phyloP scores from a whole-genome alignment of 2,113 vertebrate genomes.

The Dryoscopus gambensis region DNA sequence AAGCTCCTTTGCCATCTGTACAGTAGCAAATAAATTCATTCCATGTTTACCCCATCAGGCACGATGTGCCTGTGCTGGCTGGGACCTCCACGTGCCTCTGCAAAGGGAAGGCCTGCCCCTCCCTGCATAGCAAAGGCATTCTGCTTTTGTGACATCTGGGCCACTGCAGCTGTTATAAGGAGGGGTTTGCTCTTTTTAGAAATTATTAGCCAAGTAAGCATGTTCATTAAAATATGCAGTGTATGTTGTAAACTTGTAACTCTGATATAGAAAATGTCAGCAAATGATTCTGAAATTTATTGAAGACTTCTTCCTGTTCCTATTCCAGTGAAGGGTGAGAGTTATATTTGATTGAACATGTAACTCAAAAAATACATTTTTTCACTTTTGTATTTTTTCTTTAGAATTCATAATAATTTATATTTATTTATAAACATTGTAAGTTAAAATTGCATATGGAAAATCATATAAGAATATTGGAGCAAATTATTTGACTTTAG shows the following conservation, averaged over 20 bases:
- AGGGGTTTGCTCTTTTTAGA: constrained; percentile 46
- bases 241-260: neutral
- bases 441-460: neutral
- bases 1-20: neutral
- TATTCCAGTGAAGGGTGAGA: neutral
- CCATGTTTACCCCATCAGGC: neutral
- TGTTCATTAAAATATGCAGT: neutral
- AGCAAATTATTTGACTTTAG: neutral
- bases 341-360: neutral
- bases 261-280: neutral
- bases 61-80: neutral
- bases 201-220: constrained; percentile 18
- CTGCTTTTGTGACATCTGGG: constrained; percentile 26
- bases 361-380: neutral
- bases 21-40: neutral
- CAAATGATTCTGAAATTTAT: neutral
- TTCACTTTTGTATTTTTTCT: neutral
- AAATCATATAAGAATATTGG: neutral
- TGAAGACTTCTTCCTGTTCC: neutral
- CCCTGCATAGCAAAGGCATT: constrained; percentile 12
- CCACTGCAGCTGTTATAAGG: constrained; percentile 34
- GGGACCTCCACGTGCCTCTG: neutral
- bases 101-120: neutral
- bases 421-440: neutral
- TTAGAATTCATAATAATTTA: neutral